Evolutionary conservation across 92 coral and sea anemone species (phyloP).

Genomic region (Paramuricea clavata): DNA sequence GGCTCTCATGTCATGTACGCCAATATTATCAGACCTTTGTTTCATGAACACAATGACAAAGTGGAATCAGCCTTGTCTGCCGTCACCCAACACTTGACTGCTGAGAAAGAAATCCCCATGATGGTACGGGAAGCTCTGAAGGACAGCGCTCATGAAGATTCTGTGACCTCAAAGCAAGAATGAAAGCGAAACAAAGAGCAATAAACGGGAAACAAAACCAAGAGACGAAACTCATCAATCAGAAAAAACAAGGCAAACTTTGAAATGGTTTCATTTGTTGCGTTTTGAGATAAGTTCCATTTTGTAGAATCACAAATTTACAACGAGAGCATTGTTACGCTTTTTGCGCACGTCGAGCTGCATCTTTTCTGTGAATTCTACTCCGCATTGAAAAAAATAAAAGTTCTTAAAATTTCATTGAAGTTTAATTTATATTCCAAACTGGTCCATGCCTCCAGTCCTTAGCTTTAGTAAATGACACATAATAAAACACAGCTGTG

Average conservation of each 20-base stretch:
- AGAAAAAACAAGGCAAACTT: too few species aligned
- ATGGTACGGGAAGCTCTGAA: neutral
- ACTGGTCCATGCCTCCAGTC: too few species aligned
- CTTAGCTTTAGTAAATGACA: neutral
- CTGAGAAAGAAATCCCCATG: neutral
- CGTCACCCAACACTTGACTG: conserved; percentile 76
- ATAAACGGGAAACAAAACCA: neutral
- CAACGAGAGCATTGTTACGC: too few species aligned
- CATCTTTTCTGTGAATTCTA: neutral
- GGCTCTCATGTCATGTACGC: conserved; percentile 83
- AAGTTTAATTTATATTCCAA: neutral
- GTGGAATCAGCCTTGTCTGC: conserved; percentile 81
- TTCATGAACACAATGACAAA: conserved; percentile 81
- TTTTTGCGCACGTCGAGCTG: neutral
- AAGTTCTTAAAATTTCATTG: neutral
- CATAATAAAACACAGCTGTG: neutral
- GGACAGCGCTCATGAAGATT: neutral
- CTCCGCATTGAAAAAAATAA: neutral
- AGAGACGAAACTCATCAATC: neutral
- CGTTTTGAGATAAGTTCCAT: neutral
- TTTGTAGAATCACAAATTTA: neutral
- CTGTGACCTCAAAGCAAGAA: neutral
- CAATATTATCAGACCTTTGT: conserved; percentile 82
- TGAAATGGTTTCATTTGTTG: neutral
- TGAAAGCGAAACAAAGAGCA: neutral